Base-by-base conservation (phyloP, 1,140 invertebrate species). In the Meloidogyne exigua region DNA sequence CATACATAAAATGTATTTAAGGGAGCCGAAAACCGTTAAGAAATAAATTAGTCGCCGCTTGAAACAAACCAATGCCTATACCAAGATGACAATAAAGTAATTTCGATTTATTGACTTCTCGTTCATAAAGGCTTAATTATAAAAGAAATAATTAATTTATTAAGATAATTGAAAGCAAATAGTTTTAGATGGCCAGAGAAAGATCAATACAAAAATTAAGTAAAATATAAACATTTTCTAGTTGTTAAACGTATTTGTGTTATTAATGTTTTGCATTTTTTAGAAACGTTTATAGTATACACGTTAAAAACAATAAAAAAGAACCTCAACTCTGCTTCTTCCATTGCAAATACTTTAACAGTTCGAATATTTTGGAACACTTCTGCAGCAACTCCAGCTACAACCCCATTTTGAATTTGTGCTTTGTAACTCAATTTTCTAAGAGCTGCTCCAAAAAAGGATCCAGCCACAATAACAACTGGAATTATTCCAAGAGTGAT, bases 311-410 rank as follows among this genome's bases (percentile, higher is more conserved):
- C n/a, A n/a, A n/a, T n/a, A n/a, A 32, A 32, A 3, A 32, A 7
- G 81, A 28, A 79, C 76, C 83, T 90, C 88, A 91, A 89, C 76
- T 91, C 89, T 89, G 96, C 95, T 76, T 91, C 91, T 49, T 92
- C 91, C 88, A 94, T 95, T 1, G 94, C 94, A 89, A 96, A 96
- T 12, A 94, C 93, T 84, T 94, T 89, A 10, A 92, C 95, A 12
- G 95, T 97, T 74, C 94, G 89, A 73, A 97, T 92, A 88, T 97
- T 97, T 36, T 92, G 91, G 75, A 98, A 90, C 7, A 94, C 94
- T 90, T 98, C 95, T 89, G 95, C 94, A 26, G 93, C 94, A 63
- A 96, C 92, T 7, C 92, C 90, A 0, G 93, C 94, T 2, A 93
- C 91, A 86, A 92, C 92, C 75, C 94, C 92, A 71, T 92, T 89